Evolutionary conservation across 2,888 invertebrate genomes (phyloP).

Genomic region (Drosophila setosimentum): DNA sequence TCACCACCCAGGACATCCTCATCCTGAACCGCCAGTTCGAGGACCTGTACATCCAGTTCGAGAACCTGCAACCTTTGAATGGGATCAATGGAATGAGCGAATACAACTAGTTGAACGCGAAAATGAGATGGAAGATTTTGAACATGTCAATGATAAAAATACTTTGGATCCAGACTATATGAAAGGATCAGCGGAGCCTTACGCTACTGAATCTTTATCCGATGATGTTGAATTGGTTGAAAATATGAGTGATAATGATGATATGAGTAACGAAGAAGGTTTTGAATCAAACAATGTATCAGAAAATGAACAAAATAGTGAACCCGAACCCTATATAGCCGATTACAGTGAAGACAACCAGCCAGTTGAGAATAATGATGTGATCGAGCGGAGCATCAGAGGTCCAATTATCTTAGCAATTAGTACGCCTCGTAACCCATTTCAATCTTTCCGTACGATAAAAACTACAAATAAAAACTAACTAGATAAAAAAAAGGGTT

Average conservation of each 20-base stretch:
- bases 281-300: neutral
- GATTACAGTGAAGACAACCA: conserved; percentile 17
- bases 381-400: conserved; percentile 39
- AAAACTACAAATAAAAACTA: conserved; percentile 14
- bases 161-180: conserved; percentile 17
- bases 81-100: conserved; percentile 5
- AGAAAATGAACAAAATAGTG: conserved; percentile 19
- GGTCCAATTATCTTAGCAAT: conserved; percentile 45
- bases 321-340: conserved; percentile 10
- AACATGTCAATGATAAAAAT: conserved; percentile 21
- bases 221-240: conserved; percentile 25
- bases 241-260: conserved; percentile 14
- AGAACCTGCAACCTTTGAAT: neutral
- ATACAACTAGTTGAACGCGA: neutral
- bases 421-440: conserved; percentile 40
- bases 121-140: conserved; percentile 3
- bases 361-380: conserved; percentile 15
- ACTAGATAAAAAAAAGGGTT: conserved; percentile 2
- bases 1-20: neutral
- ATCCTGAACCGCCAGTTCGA: neutral
- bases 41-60: neutral
- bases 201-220: conserved; percentile 12
- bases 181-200: conserved; percentile 8
- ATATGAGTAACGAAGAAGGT: conserved; percentile 31
- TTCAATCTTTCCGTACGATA: conserved; percentile 40